Conservation (phyloP, 1,140 invertebrate genomes). For the Trichomalopsis sarcophagae region DNA sequence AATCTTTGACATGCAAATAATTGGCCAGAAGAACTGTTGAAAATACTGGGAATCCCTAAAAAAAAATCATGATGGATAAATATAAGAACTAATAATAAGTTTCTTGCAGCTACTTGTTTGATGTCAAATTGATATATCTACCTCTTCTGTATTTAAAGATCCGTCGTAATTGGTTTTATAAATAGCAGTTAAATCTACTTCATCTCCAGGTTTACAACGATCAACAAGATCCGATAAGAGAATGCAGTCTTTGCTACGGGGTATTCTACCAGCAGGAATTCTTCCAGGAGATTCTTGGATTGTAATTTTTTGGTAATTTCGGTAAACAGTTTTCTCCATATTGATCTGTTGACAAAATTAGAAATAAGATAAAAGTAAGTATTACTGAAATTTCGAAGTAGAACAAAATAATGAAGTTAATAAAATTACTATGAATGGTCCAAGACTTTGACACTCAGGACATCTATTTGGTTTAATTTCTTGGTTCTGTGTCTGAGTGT, state of each 20-base stretch:
- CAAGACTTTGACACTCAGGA: conserved; percentile 97
- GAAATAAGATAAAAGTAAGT: conserved; percentile 52
- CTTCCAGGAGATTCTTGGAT: conserved; percentile 96
- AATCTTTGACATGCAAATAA: conserved; percentile 95
- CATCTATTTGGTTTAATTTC: conserved; percentile 98
- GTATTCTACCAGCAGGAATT: conserved; percentile 96
- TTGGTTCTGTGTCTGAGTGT: conserved; percentile 92
- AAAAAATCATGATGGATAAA: background rate
- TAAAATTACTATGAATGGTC: conserved; percentile 91
- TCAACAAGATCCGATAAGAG: conserved; percentile 97
- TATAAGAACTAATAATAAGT: background rate
- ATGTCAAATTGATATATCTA: conserved; percentile 55
- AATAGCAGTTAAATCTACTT: conserved; percentile 95
- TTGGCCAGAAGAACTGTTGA: conserved; percentile 98
- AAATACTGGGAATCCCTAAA: conserved; percentile 95
- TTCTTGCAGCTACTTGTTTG: too few species aligned
- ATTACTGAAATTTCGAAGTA: background rate
- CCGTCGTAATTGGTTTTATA: conserved; percentile 99
- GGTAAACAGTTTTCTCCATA: conserved; percentile 97
- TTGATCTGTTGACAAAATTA: conserved; percentile 80
- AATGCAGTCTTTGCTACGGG: conserved; percentile 98
- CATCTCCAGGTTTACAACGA: conserved; percentile 98
- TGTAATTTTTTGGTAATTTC: conserved; percentile 98
- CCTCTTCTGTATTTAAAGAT: conserved; percentile 95
- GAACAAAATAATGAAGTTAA: background rate